Evolutionary conservation across 2,888 invertebrate species (phyloP).

Genomic region (Acleris laterana): DNA sequence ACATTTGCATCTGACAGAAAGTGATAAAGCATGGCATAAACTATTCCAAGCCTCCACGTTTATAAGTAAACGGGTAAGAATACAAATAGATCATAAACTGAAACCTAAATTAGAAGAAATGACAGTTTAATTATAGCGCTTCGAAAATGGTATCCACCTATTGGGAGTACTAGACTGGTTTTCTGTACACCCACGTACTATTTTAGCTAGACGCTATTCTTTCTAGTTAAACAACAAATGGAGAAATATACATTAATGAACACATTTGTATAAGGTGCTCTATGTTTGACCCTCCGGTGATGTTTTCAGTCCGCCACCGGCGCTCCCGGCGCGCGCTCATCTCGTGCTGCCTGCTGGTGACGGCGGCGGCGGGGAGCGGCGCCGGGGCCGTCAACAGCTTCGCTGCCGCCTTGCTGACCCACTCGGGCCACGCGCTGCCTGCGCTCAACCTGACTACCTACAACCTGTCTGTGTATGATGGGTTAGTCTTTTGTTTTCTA

Average conservation of each 20-base stretch:
- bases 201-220: too few relatives aligned
- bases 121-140: neutral
- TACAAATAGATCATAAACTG: too few relatives aligned
- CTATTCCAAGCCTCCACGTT: too few relatives aligned
- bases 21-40: too few relatives aligned
- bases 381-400: conserved; percentile 76
- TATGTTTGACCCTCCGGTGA: neutral
- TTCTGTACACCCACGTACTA: too few relatives aligned
- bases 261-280: too few relatives aligned
- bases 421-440: conserved; percentile 67
- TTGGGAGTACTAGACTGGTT: too few relatives aligned
- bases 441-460: conserved; percentile 68
- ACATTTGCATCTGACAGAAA: too few relatives aligned
- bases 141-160: neutral
- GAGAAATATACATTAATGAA: too few relatives aligned
- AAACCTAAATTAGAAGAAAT: too few relatives aligned
- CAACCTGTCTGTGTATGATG: conserved; percentile 71
- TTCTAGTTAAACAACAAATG: too few relatives aligned
- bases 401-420: conserved; percentile 69
- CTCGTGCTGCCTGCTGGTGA: conserved; percentile 64
- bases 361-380: conserved; percentile 71
- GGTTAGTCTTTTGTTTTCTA: conserved; percentile 51
- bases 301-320: conserved; percentile 62
- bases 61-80: too few relatives aligned
- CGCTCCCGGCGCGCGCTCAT: conserved; percentile 67